Conservation (phyloP, 2,888 invertebrate species). For the Rhagonycha fulva region DNA sequence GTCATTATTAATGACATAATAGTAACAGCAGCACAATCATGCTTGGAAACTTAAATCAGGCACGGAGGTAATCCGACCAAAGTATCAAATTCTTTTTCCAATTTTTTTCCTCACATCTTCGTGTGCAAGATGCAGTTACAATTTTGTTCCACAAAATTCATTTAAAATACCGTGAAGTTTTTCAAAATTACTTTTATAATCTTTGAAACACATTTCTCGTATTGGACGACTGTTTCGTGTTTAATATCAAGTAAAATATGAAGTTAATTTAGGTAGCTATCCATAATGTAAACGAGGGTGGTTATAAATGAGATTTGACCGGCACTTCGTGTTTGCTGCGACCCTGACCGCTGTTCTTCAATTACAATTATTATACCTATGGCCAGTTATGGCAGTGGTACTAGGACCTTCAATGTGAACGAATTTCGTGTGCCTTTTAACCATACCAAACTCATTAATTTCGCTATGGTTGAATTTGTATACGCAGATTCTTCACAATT, state of each 20-base stretch:
- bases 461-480: background rate
- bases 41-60: background rate
- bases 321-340: background rate
- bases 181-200: background rate
- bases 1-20: too few relatives aligned
- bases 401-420: background rate
- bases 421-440: background rate
- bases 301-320: background rate
- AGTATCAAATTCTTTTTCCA: background rate
- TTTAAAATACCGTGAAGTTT: background rate
- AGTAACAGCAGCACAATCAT: too few relatives aligned
- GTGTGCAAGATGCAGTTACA: background rate
- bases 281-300: background rate
- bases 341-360: constrained; percentile 1
- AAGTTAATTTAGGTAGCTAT: background rate
- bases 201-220: background rate
- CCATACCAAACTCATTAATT: background rate
- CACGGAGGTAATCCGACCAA: background rate
- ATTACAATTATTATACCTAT: background rate
- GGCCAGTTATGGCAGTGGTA: background rate
- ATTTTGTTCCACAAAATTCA: background rate
- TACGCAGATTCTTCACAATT: background rate
- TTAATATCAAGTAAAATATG: background rate
- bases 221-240: background rate
- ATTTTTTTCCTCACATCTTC: background rate